Conservation (phyloP, 2,113 vertebrate species). For the Megaceryle torquata region DNA sequence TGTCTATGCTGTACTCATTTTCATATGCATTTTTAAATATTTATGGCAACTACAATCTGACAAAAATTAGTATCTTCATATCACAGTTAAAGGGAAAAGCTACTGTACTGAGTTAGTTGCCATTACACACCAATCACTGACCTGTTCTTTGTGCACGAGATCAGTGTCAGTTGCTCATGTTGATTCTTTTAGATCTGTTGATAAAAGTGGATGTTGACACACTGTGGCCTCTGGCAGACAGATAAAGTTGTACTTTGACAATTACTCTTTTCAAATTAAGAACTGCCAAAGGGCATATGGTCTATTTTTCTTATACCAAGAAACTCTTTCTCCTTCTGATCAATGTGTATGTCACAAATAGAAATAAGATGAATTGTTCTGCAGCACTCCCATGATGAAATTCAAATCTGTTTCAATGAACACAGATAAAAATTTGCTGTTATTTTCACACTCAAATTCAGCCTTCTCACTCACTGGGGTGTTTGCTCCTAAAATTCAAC, state of each 20-base stretch:
- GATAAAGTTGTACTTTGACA: not conserved
- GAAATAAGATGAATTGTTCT: not conserved
- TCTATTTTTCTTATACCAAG: not conserved
- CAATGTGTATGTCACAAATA: not conserved
- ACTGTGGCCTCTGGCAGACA: not conserved
- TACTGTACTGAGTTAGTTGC: not conserved
- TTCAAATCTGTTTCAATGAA: not conserved
- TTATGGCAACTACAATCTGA: not conserved
- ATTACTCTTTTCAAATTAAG: not conserved
- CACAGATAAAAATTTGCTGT: not conserved
- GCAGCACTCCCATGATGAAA: not conserved
- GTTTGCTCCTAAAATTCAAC: not conserved
- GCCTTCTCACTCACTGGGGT: not conserved
- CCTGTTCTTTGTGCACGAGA: accelerated
- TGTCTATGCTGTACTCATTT: not conserved
- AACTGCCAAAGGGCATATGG: not conserved
- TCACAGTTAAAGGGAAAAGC: not conserved
- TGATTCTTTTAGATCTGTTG: not conserved
- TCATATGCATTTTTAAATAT: not conserved
- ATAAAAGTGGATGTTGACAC: not conserved
- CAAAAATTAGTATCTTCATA: not conserved
- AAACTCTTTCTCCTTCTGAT: not conserved
- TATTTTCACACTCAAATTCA: not conserved
- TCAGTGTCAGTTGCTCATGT: not conserved
- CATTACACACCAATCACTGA: not conserved